Evolutionary conservation across 2,113 vertebrate species (phyloP), one percentile per base, ranked within the genome.

Genomic region (Spea multiplicata): DNA sequence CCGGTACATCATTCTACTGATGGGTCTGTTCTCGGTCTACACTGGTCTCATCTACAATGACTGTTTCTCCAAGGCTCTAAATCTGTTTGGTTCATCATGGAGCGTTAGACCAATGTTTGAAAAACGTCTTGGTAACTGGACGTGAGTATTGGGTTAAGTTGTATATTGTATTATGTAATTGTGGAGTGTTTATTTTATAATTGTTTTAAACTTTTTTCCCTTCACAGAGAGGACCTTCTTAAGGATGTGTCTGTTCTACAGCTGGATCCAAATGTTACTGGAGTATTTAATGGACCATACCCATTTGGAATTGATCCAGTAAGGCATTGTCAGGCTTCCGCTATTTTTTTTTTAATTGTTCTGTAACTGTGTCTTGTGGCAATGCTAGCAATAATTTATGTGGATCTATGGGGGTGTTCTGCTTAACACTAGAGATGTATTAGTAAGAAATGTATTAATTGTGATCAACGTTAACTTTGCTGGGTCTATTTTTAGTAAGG

Each of bases 21-120:
- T 99, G 97, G 97, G 97, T 1, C n/a, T 95, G 5, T 99, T 99
- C 91, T 99, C 97, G 17, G 88, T 94, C 3, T 99, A 99, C 87
- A 98, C 97, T 0, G 97, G 97, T 44, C 93, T 98, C 85, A 99
- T 99, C 90, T 99, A 99, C 88, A 99, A 99, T 0, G 97, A 99
- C 87, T 99, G 97, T 87, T 99, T 99, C 90, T 98, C 97, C 82
- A 99, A 99, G 84, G 94, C 97, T 0, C 91, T 99, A 12, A 98
- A 99, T 61, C 84, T 96, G 81, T 99, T 98, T 0, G 96, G 97
- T 3, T 99, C 97, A 0, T 94, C 95, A 0, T 99, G 97, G 97
- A 99, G 96, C 0, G 96, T 98, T 44, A 85, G 93, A 76, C 94
- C 96, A 0, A 99, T 99, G 97, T 98, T 99, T 78, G 57, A 70